phyloP scores from a whole-genome alignment of 2,888 invertebrate species.

The Chorisops tibialis region DNA sequence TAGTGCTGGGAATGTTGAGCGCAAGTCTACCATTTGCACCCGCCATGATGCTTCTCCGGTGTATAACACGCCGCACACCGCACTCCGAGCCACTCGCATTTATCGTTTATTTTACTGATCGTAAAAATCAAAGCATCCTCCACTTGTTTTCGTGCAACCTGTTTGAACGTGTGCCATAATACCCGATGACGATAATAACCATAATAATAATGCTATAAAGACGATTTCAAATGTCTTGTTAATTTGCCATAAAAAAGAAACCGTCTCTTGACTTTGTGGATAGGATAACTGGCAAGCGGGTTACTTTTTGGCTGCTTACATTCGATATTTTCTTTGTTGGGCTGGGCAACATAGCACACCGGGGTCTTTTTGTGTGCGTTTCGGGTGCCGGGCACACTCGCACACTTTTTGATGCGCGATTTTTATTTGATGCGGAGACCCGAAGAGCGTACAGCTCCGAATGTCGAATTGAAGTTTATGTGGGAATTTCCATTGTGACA shows the following conservation, averaged over 20 bases:
- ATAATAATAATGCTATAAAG: conserved; percentile 36
- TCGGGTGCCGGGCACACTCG: neutral
- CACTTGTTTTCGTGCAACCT: conserved; percentile 29
- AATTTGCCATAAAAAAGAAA: conserved; percentile 35
- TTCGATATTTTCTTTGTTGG: no score
- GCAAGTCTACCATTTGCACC: conserved; percentile 12
- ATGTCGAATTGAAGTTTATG: conserved; percentile 35
- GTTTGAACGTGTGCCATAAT: conserved; percentile 35
- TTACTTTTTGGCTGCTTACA: no score
- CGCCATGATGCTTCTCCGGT: neutral
- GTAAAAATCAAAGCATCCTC: conserved; percentile 34
- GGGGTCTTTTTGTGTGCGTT: no score
- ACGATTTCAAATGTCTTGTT: conserved; percentile 37
- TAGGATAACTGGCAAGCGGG: no score
- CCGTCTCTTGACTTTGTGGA: neutral
- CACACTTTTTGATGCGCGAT: neutral
- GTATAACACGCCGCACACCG: conserved; percentile 8
- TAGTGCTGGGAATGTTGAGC: neutral
- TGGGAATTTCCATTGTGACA: conserved; percentile 31
- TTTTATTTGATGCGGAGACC: neutral
- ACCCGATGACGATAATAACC: conserved; percentile 35
- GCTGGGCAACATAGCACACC: no score
- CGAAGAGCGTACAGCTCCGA: neutral
- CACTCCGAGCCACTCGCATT: conserved; percentile 22
- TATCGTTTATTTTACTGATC: conserved; percentile 35